These are phyloP conservation scores for Lates japonicus DNA, from an alignment of 2,797 vertebrate species.

Conservation along the genomic window DNA sequence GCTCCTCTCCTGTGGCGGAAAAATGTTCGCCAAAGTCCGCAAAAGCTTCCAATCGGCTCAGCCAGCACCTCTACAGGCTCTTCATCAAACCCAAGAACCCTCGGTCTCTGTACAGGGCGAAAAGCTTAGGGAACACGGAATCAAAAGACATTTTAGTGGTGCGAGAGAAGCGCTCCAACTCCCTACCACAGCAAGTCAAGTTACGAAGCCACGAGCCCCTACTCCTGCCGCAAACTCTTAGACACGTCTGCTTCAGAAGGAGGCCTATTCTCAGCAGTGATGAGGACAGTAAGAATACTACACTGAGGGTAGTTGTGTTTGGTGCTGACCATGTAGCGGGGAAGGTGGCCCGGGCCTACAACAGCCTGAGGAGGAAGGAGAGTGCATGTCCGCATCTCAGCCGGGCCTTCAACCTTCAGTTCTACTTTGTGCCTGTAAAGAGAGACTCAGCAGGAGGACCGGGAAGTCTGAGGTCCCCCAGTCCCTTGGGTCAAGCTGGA, in stretches of 20 bases:
- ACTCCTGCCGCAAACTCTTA: conserved; percentile 54
- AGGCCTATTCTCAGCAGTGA: conserved; percentile 94
- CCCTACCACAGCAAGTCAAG: conserved; percentile 91
- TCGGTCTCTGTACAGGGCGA: conserved; percentile 86
- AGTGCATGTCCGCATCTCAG: conserved; percentile 90
- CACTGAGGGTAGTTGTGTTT: conserved; percentile 94
- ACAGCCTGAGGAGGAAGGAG: conserved; percentile 90
- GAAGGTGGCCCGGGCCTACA: conserved; percentile 95
- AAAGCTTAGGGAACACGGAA: conserved; percentile 90
- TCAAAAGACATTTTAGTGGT: conserved; percentile 70
- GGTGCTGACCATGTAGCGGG: conserved; percentile 95
- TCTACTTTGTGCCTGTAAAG: conserved; percentile 94
- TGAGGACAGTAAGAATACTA: conserved; percentile 86
- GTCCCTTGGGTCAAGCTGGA: conserved; percentile 34
- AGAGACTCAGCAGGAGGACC: conserved; percentile 74
- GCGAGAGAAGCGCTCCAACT: conserved; percentile 92
- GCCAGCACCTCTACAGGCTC: conserved; percentile 89
- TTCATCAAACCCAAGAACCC: conserved; percentile 87
- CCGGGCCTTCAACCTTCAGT: conserved; percentile 92
- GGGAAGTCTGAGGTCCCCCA: conserved; percentile 28
- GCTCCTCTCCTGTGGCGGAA: conserved; percentile 56
- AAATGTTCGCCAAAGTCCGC: conserved; percentile 65
- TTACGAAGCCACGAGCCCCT: conserved; percentile 72
- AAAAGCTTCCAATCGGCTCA: conserved; percentile 78
- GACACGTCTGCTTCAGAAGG: conserved; percentile 84